phyloP scores from a whole-genome alignment of 2,888 invertebrate species.

The Xiphydria camelus region DNA sequence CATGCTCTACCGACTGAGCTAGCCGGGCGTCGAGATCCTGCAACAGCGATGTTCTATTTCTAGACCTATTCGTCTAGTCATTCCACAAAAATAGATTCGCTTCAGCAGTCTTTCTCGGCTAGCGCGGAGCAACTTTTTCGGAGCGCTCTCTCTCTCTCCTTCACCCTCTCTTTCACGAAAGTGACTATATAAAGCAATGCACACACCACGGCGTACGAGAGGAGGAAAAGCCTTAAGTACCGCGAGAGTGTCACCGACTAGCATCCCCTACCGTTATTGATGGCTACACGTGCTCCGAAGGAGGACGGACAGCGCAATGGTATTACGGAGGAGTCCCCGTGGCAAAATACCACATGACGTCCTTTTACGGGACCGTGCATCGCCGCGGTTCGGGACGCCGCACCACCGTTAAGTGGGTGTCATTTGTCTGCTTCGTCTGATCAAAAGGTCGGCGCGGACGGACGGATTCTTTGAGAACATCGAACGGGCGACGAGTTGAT shows the following conservation, averaged over 20 bases:
- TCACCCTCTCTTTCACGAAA: too few species aligned
- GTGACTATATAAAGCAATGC: too few species aligned
- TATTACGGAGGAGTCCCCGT: slow-evolving; percentile 1
- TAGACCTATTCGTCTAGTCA: not conserved
- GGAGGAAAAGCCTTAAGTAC: too few species aligned
- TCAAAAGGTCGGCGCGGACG: slow-evolving; percentile 1
- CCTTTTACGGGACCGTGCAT: too few species aligned
- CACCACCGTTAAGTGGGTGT: not conserved
- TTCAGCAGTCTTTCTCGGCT: too few species aligned
- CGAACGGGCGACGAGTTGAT: slow-evolving; percentile 2
- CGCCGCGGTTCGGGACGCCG: not conserved
- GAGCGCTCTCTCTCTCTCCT: too few species aligned
- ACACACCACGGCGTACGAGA: not conserved
- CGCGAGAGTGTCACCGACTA: too few species aligned
- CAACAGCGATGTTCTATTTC: not conserved
- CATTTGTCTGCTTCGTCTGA: slow-evolving; percentile 11
- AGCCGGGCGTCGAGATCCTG: slow-evolving; percentile 4
- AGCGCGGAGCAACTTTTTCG: too few species aligned
- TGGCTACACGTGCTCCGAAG: not conserved
- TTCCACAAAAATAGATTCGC: too few species aligned
- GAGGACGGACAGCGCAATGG: not conserved
- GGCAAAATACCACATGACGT: slow-evolving; percentile 1
- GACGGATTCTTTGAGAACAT: slow-evolving; percentile 1
- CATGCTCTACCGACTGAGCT: slow-evolving; percentile 15
- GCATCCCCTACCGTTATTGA: not conserved